phyloP scores from a whole-genome alignment of 2,888 invertebrate genomes.

The Leucophenga maculata region DNA sequence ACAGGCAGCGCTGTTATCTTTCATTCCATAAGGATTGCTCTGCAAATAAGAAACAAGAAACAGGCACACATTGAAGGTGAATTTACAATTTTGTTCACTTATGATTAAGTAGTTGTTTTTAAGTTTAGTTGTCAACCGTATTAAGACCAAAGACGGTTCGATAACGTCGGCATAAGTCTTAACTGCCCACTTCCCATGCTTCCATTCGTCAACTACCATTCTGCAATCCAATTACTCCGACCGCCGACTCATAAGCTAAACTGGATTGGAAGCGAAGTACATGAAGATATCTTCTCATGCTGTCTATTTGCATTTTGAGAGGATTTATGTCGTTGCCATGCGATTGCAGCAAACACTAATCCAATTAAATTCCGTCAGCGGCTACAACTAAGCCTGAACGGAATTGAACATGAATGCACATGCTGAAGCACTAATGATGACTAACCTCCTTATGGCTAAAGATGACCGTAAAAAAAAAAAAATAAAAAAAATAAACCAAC shows the following conservation, averaged over 20 bases:
- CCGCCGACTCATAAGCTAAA: slow-evolving; percentile 35
- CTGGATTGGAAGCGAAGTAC: slow-evolving; percentile 39
- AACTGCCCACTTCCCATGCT: slow-evolving; percentile 36
- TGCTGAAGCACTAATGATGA: not conserved
- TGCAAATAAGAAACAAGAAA: slow-evolving; percentile 59
- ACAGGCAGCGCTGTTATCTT: slow-evolving; percentile 82
- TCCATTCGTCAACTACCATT: not conserved
- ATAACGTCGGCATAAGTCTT: slow-evolving; percentile 46
- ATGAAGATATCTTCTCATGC: slow-evolving; percentile 48
- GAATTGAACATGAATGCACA: slow-evolving; percentile 22
- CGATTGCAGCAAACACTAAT: slow-evolving; percentile 45
- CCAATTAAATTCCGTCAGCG: slow-evolving; percentile 54
- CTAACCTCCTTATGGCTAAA: not conserved
- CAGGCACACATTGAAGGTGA: not conserved
- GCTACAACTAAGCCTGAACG: slow-evolving; percentile 27
- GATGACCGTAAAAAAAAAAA: not conserved
- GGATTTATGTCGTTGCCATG: slow-evolving; percentile 49
- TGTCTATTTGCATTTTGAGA: slow-evolving; percentile 55
- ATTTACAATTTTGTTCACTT: not conserved
- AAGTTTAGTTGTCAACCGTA: not conserved
- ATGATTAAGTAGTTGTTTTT: slow-evolving; percentile 13
- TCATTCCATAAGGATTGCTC: slow-evolving; percentile 92
- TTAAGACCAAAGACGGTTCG: not conserved
- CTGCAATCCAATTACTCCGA: slow-evolving; percentile 26
- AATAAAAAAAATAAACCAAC: not conserved